Evolutionary conservation across 2,888 invertebrate species (phyloP).

Genomic region (Diplolepis rosae): DNA sequence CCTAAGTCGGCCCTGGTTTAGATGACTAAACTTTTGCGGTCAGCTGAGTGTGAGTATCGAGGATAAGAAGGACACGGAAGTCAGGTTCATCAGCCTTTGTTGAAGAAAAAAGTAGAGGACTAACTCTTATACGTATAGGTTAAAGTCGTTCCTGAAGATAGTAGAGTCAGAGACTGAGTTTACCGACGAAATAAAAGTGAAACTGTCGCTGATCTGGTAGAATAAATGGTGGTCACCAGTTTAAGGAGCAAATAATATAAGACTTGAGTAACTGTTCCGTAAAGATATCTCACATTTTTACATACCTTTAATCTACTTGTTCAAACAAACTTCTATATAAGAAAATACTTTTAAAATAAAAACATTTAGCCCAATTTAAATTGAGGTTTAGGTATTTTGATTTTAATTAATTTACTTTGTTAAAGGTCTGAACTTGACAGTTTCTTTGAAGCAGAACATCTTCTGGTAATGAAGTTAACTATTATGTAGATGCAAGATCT

Average conservation of each 20-base stretch:
- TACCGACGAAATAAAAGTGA: slow-evolving; percentile 39
- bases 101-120: background rate
- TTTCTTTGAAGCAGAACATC: no score
- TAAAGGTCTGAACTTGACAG: background rate
- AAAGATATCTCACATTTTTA: background rate
- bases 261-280: background rate
- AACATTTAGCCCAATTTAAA: background rate
- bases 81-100: background rate
- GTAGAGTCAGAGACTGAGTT: slow-evolving; percentile 35
- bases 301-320: background rate
- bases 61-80: slow-evolving; percentile 13
- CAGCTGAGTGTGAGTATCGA: slow-evolving; percentile 29
- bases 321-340: background rate
- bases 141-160: slow-evolving; percentile 4
- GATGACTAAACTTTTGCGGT: slow-evolving; percentile 52
- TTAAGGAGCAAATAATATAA: slow-evolving; percentile 34
- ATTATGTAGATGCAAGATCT: no score
- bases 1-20: no score
- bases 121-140: slow-evolving; percentile 12
- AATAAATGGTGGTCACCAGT: slow-evolving; percentile 42
- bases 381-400: no score
- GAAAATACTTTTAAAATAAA: background rate
- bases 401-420: background rate
- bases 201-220: slow-evolving; percentile 38
- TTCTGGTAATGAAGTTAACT: no score